phyloP scores from a whole-genome alignment of 1,140 invertebrate genomes.

The Heliothis subflexa region DNA sequence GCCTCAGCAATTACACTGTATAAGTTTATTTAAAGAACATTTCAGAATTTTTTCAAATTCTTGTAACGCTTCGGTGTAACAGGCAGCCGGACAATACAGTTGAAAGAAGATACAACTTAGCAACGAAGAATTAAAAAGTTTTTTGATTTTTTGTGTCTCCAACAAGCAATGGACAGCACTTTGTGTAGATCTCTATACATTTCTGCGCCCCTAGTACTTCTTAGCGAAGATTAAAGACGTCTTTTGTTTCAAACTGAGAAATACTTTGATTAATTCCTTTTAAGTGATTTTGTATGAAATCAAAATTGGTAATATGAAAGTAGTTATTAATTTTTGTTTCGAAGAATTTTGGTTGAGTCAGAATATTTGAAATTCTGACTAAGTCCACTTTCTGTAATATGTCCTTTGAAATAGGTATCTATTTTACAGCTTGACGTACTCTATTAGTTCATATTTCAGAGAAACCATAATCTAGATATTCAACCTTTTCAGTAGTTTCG shows the following conservation, averaged over 20 bases:
- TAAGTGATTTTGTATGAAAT: conserved; percentile 2
- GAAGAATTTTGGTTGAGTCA: background rate
- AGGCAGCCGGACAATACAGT: conserved; percentile 15
- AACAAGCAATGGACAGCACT: background rate
- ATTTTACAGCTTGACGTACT: too few relatives aligned
- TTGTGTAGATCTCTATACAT: background rate
- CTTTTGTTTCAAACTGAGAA: conserved; percentile 18
- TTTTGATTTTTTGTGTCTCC: conserved; percentile 47
- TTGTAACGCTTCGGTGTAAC: conserved; percentile 47
- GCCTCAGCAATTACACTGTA: conserved; percentile 5
- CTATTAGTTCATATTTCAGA: too few relatives aligned
- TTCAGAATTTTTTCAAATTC: background rate
- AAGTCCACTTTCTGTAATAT: too few relatives aligned
- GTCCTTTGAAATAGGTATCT: too few relatives aligned
- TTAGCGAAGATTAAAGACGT: conserved; percentile 9
- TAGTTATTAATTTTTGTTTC: background rate
- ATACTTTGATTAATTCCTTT: conserved; percentile 10
- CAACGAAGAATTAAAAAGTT: conserved; percentile 47
- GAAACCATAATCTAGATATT: too few relatives aligned
- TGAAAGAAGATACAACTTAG: conserved; percentile 43
- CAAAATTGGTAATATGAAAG: background rate
- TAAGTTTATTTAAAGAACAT: conserved; percentile 15
- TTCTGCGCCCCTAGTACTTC: background rate
- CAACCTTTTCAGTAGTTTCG: too few relatives aligned
- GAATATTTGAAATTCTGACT: background rate